Conservation (phyloP, 2,113 vertebrate genomes). For the Camelus dromedarius region DNA sequence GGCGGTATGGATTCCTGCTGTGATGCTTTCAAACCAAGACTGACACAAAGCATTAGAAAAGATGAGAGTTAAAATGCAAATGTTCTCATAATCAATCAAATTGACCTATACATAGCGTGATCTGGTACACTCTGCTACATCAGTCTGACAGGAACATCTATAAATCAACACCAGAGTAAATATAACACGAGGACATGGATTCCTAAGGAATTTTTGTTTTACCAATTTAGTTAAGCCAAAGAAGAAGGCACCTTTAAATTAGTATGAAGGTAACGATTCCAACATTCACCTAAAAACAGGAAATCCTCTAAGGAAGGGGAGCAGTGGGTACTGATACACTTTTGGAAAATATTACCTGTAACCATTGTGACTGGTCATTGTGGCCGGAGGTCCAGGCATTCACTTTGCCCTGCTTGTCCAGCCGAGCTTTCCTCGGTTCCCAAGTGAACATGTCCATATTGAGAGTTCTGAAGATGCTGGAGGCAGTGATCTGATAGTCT, state of each 20-base stretch:
- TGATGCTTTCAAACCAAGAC: constrained; percentile 74
- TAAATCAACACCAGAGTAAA: constrained; percentile 65
- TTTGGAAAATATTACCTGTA: constrained; percentile 91
- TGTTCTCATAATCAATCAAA: constrained; percentile 68
- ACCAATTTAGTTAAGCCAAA: constrained; percentile 18
- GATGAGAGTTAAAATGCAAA: constrained; percentile 79
- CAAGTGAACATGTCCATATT: constrained; percentile 99
- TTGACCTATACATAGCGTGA: constrained; percentile 34
- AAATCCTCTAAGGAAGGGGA: neutral
- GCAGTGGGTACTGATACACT: fast-evolving
- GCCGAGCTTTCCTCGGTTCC: constrained; percentile 97
- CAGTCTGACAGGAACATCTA: neutral
- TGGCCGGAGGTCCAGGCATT: constrained; percentile 99
- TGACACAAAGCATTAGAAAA: constrained; percentile 70
- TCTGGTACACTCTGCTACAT: constrained; percentile 62
- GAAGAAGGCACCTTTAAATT: constrained; percentile 39
- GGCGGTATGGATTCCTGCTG: constrained; percentile 58
- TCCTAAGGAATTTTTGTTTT: constrained; percentile 59
- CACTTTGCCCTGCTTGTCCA: constrained; percentile 99
- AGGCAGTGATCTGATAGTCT: constrained; percentile 97
- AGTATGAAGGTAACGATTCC: neutral
- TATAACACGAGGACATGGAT: constrained; percentile 25
- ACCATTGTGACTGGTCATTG: constrained; percentile 98
- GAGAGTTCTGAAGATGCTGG: constrained; percentile 97
- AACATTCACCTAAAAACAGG: fast-evolving